Evolutionary conservation across 2,113 vertebrate genomes (phyloP).

Genomic region (Poecile atricapillus): DNA sequence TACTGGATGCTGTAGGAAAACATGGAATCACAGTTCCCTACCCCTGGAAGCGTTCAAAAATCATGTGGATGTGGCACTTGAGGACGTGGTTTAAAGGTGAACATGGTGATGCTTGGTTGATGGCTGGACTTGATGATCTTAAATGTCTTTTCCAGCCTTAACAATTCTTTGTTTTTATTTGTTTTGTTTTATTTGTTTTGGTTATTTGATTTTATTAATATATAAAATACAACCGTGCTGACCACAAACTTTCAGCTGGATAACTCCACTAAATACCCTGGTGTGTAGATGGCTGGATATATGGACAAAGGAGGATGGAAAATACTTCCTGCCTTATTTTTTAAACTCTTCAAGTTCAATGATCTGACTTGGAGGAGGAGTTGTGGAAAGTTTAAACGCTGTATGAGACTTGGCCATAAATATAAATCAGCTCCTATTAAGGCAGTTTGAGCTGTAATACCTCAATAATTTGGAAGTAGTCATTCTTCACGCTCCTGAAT

Average conservation of each 20-base stretch:
- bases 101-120: background rate
- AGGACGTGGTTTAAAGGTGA: background rate
- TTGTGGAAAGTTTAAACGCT: background rate
- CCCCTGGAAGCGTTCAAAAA: background rate
- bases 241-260: background rate
- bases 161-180: too few relatives aligned
- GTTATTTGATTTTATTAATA: background rate
- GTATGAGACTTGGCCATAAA: background rate
- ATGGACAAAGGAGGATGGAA: background rate
- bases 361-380: background rate
- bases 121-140: background rate
- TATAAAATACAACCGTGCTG: background rate
- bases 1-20: rapidly evolving
- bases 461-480: slow-evolving; percentile 36
- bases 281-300: background rate
- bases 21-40: background rate
- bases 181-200: too few relatives aligned
- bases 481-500: slow-evolving; percentile 22
- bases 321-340: background rate
- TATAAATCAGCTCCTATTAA: slow-evolving; percentile 31
- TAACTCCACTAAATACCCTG: background rate
- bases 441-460: slow-evolving; percentile 33
- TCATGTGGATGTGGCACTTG: background rate
- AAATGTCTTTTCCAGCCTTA: background rate
- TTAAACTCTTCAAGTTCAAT: background rate